phyloP scores from a whole-genome alignment of 1,140 invertebrate species.

The Cheumatopsyche charites region DNA sequence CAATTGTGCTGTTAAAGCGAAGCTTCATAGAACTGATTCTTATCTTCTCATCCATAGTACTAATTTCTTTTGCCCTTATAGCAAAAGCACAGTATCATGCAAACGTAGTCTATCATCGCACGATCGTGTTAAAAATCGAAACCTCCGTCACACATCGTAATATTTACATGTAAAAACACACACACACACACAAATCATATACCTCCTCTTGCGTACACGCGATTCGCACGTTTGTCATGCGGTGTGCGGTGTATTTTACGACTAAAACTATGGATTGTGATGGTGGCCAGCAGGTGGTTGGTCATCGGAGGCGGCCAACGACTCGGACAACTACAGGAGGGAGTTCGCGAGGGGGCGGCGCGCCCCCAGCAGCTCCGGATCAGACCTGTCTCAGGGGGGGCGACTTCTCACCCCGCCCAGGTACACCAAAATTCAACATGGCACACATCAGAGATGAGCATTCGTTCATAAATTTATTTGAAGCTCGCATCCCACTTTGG shows the following conservation, averaged over 20 bases:
- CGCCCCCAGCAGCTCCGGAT: conserved; percentile 47
- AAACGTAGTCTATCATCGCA: too few species aligned
- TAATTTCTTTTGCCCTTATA: too few species aligned
- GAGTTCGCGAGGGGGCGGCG: conserved; percentile 57
- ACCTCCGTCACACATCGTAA: too few species aligned
- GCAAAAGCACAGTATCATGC: too few species aligned
- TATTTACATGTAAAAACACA: too few species aligned
- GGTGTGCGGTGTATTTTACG: not conserved
- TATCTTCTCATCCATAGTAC: too few species aligned
- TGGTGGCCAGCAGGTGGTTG: conserved; percentile 44
- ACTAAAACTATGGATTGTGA: conserved; percentile 16
- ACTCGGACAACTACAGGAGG: conserved; percentile 60
- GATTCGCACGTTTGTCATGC: too few species aligned
- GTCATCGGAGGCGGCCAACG: conserved; percentile 53
- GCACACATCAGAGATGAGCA: not conserved
- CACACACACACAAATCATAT: too few species aligned
- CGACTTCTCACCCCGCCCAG: conserved; percentile 45
- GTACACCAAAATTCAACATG: conserved; percentile 17
- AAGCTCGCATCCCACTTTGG: not conserved
- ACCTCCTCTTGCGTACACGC: too few species aligned
- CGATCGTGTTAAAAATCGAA: too few species aligned
- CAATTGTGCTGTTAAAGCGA: too few species aligned
- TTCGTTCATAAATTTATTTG: not conserved
- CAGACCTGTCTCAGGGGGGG: conserved; percentile 44
- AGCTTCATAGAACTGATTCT: too few species aligned